Conservation (phyloP, 2,113 vertebrate species). For the Oreocharis arfaki region DNA sequence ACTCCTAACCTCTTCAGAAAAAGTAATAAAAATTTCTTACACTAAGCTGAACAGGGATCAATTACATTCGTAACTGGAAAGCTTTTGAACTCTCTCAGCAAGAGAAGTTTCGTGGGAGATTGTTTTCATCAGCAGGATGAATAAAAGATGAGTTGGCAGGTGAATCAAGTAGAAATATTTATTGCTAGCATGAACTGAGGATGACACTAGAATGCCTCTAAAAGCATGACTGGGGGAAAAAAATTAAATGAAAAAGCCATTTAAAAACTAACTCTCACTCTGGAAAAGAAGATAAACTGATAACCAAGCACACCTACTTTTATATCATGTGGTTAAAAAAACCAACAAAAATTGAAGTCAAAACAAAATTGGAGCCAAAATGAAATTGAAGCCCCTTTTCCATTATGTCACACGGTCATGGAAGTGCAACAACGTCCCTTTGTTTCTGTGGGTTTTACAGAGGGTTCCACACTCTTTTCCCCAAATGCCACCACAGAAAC, state of each 20-base stretch:
- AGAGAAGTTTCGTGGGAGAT: not conserved
- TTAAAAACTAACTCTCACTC: not conserved
- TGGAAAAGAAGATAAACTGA: not conserved
- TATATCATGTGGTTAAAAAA: not conserved
- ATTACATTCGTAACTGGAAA: not conserved
- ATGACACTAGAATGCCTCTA: not conserved
- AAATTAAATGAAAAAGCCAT: not conserved
- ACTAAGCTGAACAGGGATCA: not conserved
- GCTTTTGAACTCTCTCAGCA: not conserved
- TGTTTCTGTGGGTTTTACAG: not conserved
- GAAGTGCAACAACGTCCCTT: not conserved
- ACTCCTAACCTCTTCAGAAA: not conserved
- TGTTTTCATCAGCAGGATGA: conserved; percentile 40
- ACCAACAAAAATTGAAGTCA: not conserved
- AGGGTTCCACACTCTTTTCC: not conserved
- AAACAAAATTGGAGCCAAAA: not conserved
- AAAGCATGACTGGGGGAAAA: not conserved
- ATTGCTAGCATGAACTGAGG: conserved; percentile 11
- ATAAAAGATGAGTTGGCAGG: conserved; percentile 59
- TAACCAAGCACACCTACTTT: not conserved
- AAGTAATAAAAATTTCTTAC: not conserved
- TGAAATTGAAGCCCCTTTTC: not conserved
- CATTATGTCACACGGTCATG: not conserved
- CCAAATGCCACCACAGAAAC: not conserved
- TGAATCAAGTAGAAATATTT: conserved; percentile 37